Percentiles rank a stretch among this genome's conserved stretches.
phyloP scores from a whole-genome alignment of 2,113 vertebrate species.

The Arothron firmamentum region DNA sequence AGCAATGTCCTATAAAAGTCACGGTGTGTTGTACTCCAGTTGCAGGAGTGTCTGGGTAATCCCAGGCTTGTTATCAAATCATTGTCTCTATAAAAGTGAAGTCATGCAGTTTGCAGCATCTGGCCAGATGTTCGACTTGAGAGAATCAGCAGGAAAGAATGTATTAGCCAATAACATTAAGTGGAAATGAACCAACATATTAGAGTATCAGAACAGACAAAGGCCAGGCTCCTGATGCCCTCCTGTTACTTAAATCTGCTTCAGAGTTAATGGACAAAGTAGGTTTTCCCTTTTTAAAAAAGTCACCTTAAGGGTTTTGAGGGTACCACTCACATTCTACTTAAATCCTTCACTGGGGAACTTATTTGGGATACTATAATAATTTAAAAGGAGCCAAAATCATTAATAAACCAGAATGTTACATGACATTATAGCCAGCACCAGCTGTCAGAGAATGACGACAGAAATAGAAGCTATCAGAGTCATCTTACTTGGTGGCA shows the following conservation, averaged over 20 bases:
- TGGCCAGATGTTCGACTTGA: slow-evolving; percentile 47
- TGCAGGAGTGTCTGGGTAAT: slow-evolving; percentile 29
- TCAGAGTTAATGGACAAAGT: slow-evolving; percentile 28
- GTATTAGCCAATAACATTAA: slow-evolving; percentile 48
- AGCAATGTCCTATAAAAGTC: too few species aligned
- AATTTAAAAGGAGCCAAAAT: slow-evolving; percentile 33
- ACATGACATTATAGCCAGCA: slow-evolving; percentile 16
- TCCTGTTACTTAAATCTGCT: slow-evolving; percentile 9
- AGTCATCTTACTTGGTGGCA: slow-evolving; percentile 38
- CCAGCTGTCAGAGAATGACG: slow-evolving; percentile 28
- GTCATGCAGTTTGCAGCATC: slow-evolving; percentile 52
- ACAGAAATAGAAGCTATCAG: slow-evolving; percentile 46
- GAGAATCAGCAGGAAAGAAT: slow-evolving; percentile 24
- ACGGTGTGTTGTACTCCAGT: slow-evolving; percentile 38
- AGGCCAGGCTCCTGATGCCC: slow-evolving; percentile 24
- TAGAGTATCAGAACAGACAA: slow-evolving; percentile 19
- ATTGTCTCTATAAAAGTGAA: slow-evolving; percentile 64
- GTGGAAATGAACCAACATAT: slow-evolving; percentile 27
- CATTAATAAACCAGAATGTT: slow-evolving; percentile 40
- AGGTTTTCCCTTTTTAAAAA: slow-evolving; percentile 17
- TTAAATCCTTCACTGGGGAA: slow-evolving; percentile 11
- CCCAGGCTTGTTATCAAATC: slow-evolving; percentile 52
- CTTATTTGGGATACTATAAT: slow-evolving; percentile 11
- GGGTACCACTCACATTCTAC: not conserved
- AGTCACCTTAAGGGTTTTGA: slow-evolving; percentile 10